A percentile compares a stretch with the other conserved stretches of the same genome.
Conservation (phyloP, 1,140 invertebrate species). For the Acyrthosiphon pisum region DNA sequence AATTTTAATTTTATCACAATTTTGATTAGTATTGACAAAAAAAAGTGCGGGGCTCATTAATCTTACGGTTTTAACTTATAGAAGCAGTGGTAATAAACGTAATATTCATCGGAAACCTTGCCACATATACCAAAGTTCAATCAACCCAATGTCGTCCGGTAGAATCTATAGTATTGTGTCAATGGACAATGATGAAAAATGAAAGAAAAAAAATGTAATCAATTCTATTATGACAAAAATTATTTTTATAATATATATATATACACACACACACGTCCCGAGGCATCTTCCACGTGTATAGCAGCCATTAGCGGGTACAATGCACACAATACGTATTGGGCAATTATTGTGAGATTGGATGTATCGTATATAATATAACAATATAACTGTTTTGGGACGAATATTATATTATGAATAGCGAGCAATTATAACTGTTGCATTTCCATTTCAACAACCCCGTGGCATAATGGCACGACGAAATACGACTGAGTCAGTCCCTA, state of each 20-base stretch:
- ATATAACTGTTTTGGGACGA: not conserved
- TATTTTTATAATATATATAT: not conserved
- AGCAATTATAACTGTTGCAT: constrained; percentile 8
- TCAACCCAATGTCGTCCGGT: constrained; percentile 41
- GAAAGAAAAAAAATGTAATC: not conserved
- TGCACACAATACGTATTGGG: not conserved
- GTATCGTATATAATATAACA: not conserved
- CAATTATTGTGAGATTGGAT: constrained; percentile 6
- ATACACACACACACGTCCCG: not conserved
- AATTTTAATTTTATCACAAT: not conserved
- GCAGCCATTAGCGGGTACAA: not conserved
- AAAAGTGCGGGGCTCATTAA: not conserved
- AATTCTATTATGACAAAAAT: not conserved
- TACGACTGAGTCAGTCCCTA: not conserved
- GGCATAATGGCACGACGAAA: not conserved
- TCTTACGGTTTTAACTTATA: not conserved
- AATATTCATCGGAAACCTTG: not conserved
- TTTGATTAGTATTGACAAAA: not conserved
- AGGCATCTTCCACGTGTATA: not conserved
- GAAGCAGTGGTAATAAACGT: not conserved
- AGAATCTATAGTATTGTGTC: not conserved
- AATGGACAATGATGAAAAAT: constrained; percentile 33
- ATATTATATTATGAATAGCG: not conserved
- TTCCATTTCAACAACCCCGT: not conserved
- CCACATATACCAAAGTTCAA: constrained; percentile 2